Evolutionary conservation across 2,113 vertebrate species (phyloP).

Genomic region (Bucco capensis): DNA sequence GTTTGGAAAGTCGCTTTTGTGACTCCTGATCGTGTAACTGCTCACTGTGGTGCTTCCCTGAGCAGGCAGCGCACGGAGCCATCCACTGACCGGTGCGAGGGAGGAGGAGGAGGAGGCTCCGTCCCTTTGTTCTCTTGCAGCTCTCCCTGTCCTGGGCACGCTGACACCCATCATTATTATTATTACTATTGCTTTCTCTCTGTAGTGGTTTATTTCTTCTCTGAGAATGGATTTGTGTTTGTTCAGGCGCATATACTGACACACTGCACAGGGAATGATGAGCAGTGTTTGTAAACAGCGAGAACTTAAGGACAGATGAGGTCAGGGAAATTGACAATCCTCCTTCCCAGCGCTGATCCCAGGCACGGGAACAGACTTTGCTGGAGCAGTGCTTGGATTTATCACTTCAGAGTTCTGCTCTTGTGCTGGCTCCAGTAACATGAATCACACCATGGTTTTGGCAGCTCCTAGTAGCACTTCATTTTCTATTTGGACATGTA

Average conservation of each 20-base stretch:
- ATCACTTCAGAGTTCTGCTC: background rate
- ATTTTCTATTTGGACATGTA: background rate
- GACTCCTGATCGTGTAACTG: background rate
- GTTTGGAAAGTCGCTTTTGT: accelerated
- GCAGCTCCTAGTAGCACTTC: background rate
- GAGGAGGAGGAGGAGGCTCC: accelerated
- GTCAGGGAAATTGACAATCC: too few species aligned
- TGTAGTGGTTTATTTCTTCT: background rate
- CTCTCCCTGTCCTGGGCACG: accelerated
- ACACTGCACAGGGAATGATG: accelerated
- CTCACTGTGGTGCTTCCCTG: too few species aligned
- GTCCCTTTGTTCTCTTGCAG: background rate
- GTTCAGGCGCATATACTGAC: accelerated
- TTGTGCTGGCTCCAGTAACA: accelerated
- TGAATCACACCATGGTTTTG: accelerated
- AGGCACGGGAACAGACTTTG: accelerated
- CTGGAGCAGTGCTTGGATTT: accelerated
- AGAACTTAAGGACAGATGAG: accelerated
- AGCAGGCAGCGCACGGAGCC: background rate
- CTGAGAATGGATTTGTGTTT: accelerated
- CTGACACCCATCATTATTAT: accelerated
- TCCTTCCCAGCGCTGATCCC: background rate
- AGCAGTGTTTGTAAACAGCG: background rate
- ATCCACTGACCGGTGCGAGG: background rate
- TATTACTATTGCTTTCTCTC: too few species aligned